phyloP scores from a whole-genome alignment of 2,888 invertebrate genomes.

The Dendrolimus pini region DNA sequence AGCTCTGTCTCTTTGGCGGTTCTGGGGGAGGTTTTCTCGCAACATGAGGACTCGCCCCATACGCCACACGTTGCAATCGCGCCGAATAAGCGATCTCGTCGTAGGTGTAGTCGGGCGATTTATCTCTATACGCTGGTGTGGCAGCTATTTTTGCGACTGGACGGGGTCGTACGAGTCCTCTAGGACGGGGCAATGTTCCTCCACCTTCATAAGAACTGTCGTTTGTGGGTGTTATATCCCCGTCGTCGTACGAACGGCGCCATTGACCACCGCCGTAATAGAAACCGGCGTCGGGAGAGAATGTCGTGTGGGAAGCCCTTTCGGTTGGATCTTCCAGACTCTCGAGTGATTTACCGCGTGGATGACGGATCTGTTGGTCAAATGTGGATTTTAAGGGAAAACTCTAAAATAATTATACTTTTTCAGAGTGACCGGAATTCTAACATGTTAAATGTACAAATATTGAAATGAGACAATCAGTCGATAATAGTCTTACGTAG shows the following conservation, averaged over 20 bases:
- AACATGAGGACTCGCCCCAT: constrained; percentile 83
- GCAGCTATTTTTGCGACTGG: constrained; percentile 87
- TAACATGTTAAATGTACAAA: too few species aligned
- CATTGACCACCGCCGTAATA: constrained; percentile 79
- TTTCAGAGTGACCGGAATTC: too few species aligned
- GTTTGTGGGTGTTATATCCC: constrained; percentile 91
- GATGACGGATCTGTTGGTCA: constrained; percentile 83
- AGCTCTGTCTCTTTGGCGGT: constrained; percentile 85
- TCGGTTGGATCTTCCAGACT: constrained; percentile 88
- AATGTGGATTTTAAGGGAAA: neutral
- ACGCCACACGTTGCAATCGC: constrained; percentile 69
- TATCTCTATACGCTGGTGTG: constrained; percentile 66
- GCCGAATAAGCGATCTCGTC: constrained; percentile 70
- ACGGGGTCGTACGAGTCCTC: constrained; percentile 87
- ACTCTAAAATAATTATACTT: too few species aligned
- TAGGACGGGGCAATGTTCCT: constrained; percentile 90
- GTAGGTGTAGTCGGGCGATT: constrained; percentile 64
- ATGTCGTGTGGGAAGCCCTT: constrained; percentile 77
- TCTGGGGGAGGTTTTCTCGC: constrained; percentile 88
- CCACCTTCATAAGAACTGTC: constrained; percentile 83
- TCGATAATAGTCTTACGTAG: too few species aligned
- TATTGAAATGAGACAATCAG: too few species aligned
- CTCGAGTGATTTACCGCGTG: constrained; percentile 90
- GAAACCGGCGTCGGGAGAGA: constrained; percentile 75
- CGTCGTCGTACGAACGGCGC: constrained; percentile 91